These are phyloP conservation scores for Barypeithes pellucidus DNA, from an alignment of 2,888 invertebrate species.

Conservation along the genomic window DNA sequence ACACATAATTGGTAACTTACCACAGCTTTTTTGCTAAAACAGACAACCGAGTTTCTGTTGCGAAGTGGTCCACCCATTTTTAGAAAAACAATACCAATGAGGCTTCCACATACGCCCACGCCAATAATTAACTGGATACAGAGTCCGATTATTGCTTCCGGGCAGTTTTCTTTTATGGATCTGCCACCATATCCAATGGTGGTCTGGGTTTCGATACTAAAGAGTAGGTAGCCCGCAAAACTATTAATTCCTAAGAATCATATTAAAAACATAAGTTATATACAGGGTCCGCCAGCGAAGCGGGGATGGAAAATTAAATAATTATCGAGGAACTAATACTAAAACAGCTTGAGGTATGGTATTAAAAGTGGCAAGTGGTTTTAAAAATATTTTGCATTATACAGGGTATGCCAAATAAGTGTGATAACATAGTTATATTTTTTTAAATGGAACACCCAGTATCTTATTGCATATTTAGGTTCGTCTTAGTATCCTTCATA, in stretches of 20 bases:
- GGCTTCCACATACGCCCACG: slow-evolving; percentile 64
- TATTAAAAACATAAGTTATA: too few relatives aligned
- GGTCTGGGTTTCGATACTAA: slow-evolving; percentile 88
- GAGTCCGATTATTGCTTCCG: slow-evolving; percentile 72
- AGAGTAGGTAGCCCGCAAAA: slow-evolving; percentile 81
- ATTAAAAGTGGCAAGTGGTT: too few relatives aligned
- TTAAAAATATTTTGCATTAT: too few relatives aligned
- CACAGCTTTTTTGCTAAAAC: slow-evolving; percentile 83
- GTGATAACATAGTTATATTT: too few relatives aligned
- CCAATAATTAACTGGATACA: slow-evolving; percentile 69
- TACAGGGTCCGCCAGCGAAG: too few relatives aligned
- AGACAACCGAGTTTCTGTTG: slow-evolving; percentile 65
- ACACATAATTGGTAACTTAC: slow-evolving; percentile 72
- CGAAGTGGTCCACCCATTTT: slow-evolving; percentile 76
- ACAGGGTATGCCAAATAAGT: too few relatives aligned
- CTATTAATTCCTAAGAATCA: slow-evolving; percentile 73
- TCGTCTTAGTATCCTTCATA: too few relatives aligned
- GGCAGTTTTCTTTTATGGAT: slow-evolving; percentile 84
- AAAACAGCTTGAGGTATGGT: too few relatives aligned
- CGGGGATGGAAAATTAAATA: too few relatives aligned
- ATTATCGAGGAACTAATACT: too few relatives aligned
- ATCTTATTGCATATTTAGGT: too few relatives aligned
- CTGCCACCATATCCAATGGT: slow-evolving; percentile 90
- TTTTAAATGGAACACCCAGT: too few relatives aligned
- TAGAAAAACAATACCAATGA: slow-evolving; percentile 75